phyloP scores from a whole-genome alignment of 1,140 invertebrate species.

The Akabosia matsudoensis region DNA sequence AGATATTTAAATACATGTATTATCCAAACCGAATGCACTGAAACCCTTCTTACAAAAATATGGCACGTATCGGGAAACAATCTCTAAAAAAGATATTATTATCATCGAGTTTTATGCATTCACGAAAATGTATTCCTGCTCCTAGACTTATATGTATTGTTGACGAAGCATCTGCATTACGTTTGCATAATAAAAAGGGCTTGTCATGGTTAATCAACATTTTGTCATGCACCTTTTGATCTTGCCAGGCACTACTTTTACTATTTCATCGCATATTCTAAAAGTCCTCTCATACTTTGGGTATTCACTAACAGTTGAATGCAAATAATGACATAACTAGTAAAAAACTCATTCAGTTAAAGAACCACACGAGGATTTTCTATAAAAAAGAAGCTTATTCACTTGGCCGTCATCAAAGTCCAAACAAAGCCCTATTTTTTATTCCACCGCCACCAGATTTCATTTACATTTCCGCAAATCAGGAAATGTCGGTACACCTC shows the following conservation, averaged over 20 bases:
- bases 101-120: no score
- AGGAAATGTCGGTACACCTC: slow-evolving; percentile 1
- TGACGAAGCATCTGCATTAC: neutral
- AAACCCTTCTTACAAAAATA: neutral
- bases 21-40: neutral
- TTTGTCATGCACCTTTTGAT: slow-evolving; percentile 43
- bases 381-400: neutral
- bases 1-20: no score
- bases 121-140: no score
- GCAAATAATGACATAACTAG: slow-evolving; percentile 15
- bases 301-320: neutral
- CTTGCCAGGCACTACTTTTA: neutral
- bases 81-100: neutral
- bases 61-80: neutral
- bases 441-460: neutral
- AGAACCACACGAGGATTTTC: neutral
- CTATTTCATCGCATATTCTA: slow-evolving; percentile 22
- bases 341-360: neutral
- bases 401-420: neutral
- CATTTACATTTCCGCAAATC: slow-evolving; percentile 15
- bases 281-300: neutral
- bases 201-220: slow-evolving; percentile 48
- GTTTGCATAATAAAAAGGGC: slow-evolving; percentile 38
- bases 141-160: no score
- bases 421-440: neutral